Evolutionary conservation across 2,888 invertebrate genomes (phyloP), one percentile per base, ranked within the genome.

Genomic region (Bellardia pandia): DNA sequence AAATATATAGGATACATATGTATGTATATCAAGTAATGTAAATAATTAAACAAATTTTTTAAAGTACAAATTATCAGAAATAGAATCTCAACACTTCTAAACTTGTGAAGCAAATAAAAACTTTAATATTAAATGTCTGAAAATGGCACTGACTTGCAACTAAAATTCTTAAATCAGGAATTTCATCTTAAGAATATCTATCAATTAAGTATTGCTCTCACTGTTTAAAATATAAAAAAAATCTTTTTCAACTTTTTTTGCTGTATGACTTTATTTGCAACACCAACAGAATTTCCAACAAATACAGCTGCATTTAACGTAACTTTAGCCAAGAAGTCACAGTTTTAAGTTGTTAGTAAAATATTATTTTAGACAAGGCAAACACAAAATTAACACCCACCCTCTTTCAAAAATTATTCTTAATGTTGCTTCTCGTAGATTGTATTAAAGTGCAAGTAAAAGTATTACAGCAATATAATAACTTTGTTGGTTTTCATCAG

Each of bases 361-460:
- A 53, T 56, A 56, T 71, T 71, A 71, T 58, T 71, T 16, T 16
- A 69, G 33, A 53, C 40, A 56, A 13, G 8, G 40, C 37, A 71
- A 72, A 72, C 9, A 23, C 14, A 14, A 60, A 60, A 13, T 60
- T 60, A 9, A 2, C 14, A 60, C 14, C 7, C 14, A 33, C 14
- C 60, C 60, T 14, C 14, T 37, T 33, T 37, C 6, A n/a, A 16
- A 14, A 2, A 13, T 14, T 37, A 23, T 58, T 56, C 56, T 23
- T 9, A 37, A 40, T n/a, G 40, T 16, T 60, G 8, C 40, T 40
- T 9, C 11, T 64, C n/a, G 4, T n/a, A 64, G 64, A 37, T 60
- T 60, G 33, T 14, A 33, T 33, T 13, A 33, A 33, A 60, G 33
- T 23, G 8, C 6, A 23, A 23, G 7, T 23, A 23, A 23, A 13